These are phyloP conservation scores for Edolisoma coerulescens DNA, from an alignment of 2,113 vertebrate genomes.

Conservation along the genomic window DNA sequence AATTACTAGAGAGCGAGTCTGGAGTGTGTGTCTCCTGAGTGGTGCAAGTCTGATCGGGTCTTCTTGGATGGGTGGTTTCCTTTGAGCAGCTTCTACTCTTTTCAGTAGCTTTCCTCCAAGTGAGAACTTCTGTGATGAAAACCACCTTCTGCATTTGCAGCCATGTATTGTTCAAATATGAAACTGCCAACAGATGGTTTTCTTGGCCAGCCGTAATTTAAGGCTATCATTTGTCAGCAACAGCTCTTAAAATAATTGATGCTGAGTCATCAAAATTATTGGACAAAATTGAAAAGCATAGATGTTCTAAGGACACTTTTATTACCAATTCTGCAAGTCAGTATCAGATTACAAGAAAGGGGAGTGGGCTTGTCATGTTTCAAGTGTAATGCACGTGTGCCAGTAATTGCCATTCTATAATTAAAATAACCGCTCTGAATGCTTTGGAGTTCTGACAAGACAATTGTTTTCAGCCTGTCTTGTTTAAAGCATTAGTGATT, in stretches of 20 bases:
- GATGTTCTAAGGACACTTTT: background rate
- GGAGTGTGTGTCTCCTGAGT: background rate
- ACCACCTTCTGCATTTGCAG: background rate
- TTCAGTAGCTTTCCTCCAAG: slow-evolving; percentile 8
- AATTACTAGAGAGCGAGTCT: background rate
- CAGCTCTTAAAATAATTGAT: background rate
- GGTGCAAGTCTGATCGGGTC: background rate
- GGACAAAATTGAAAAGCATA: background rate
- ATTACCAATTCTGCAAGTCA: background rate
- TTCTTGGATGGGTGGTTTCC: background rate
- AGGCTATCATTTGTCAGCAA: background rate
- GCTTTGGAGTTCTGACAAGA: background rate
- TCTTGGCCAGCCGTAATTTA: background rate
- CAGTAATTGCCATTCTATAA: background rate
- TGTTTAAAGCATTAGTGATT: slow-evolving; percentile 13
- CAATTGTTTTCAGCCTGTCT: slow-evolving; percentile 53
- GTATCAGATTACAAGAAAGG: slow-evolving; percentile 16
- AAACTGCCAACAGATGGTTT: slow-evolving; percentile 31
- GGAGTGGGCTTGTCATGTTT: background rate
- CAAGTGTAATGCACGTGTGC: background rate
- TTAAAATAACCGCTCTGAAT: slow-evolving; percentile 24
- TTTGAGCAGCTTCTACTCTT: background rate
- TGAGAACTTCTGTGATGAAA: slow-evolving; percentile 12
- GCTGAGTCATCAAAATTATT: slow-evolving; percentile 34
- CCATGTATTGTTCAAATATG: background rate